A percentile compares a stretch with the other conserved stretches of the same genome.
phyloP scores from a whole-genome alignment of 2,888 invertebrate genomes.

The Onchidella celtica region DNA sequence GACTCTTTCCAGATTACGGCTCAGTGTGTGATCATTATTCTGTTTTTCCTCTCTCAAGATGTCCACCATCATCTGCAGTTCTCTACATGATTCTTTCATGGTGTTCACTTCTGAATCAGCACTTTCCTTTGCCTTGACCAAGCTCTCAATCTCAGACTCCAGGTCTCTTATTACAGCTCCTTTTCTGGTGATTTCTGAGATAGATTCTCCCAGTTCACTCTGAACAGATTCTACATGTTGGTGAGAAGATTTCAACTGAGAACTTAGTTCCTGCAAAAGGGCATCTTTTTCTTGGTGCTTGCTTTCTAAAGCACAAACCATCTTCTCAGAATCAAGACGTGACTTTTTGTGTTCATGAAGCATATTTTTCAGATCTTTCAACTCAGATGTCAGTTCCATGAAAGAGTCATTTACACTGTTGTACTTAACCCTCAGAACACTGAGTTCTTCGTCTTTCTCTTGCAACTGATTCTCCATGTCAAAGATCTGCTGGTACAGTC shows the following conservation, averaged over 20 bases:
- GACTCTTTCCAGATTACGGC: slow-evolving; percentile 51
- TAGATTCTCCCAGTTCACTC: slow-evolving; percentile 51
- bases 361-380: slow-evolving; percentile 43
- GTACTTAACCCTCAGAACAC: slow-evolving; percentile 21
- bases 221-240: slow-evolving; percentile 54
- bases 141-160: slow-evolving; percentile 45
- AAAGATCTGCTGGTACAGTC: slow-evolving; percentile 26
- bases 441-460: slow-evolving; percentile 35
- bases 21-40: slow-evolving; percentile 54
- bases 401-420: slow-evolving; percentile 32
- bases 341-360: slow-evolving; percentile 48
- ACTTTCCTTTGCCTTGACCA: slow-evolving; percentile 51
- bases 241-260: slow-evolving; percentile 52
- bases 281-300: slow-evolving; percentile 45
- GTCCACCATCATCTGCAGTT: slow-evolving; percentile 50
- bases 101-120: slow-evolving; percentile 43
- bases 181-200: slow-evolving; percentile 53
- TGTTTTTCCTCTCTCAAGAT: slow-evolving; percentile 54
- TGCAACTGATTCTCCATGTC: slow-evolving; percentile 33
- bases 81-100: slow-evolving; percentile 32
- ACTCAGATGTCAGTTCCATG: slow-evolving; percentile 41
- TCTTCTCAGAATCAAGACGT: slow-evolving; percentile 35
- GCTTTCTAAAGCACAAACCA: slow-evolving; percentile 28
- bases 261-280: slow-evolving; percentile 45
- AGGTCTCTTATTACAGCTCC: slow-evolving; percentile 45